phyloP scores from a whole-genome alignment of 2,888 invertebrate species.

The Yponomeuta sedellus region DNA sequence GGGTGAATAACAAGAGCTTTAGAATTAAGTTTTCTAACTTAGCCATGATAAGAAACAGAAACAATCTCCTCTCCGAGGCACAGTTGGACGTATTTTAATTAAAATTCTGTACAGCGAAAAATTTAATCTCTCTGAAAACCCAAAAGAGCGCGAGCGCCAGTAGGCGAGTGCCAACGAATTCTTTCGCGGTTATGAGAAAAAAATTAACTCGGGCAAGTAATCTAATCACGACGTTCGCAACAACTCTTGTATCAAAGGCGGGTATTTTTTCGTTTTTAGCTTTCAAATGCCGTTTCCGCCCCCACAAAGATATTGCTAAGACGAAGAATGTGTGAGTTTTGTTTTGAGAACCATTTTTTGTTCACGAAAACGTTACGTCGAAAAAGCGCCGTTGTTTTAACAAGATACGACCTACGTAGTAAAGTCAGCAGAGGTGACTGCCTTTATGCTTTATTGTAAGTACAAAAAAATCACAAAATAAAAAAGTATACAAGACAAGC shows the following conservation, averaged over 20 bases:
- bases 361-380: too few relatives aligned
- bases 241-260: neutral
- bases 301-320: neutral
- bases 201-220: neutral
- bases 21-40: neutral
- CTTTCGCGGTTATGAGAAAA: constrained; percentile 2
- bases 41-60: neutral
- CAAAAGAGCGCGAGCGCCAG: neutral
- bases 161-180: constrained; percentile 3
- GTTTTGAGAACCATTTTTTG: too few relatives aligned
- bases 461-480: too few relatives aligned
- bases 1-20: too few relatives aligned
- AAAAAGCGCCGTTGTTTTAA: too few relatives aligned
- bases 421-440: too few relatives aligned
- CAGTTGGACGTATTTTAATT: constrained; percentile 4
- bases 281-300: neutral
- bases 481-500: too few relatives aligned
- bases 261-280: neutral
- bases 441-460: too few relatives aligned
- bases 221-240: neutral
- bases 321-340: neutral
- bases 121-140: constrained; percentile 8
- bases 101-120: constrained; percentile 11
- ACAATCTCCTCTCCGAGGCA: neutral
- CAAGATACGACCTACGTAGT: too few relatives aligned